phyloP scores from a whole-genome alignment of 2,888 invertebrate species.

The Creontiades dilutus region DNA sequence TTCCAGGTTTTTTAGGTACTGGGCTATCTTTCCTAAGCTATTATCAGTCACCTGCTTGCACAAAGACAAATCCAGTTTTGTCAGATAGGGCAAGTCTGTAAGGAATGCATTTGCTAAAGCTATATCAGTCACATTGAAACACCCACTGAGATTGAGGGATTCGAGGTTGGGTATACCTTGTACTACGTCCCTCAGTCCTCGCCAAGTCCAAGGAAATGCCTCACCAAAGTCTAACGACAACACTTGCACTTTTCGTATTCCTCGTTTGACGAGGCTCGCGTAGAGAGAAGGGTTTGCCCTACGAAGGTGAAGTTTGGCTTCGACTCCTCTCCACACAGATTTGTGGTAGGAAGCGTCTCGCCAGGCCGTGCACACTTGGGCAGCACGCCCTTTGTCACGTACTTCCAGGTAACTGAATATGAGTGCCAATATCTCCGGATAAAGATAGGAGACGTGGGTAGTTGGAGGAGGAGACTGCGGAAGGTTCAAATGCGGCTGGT shows the following conservation, averaged over 20 bases:
- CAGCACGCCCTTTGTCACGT: constrained; percentile 92
- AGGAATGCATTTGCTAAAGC: constrained; percentile 91
- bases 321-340: constrained; percentile 95
- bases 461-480: constrained; percentile 78
- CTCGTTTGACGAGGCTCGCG: constrained; percentile 90
- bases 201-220: constrained; percentile 78
- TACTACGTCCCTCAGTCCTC: constrained; percentile 91
- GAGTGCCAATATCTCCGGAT: constrained; percentile 94
- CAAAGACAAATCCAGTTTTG: constrained; percentile 90
- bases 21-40: constrained; percentile 90
- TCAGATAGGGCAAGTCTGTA: constrained; percentile 87
- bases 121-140: constrained; percentile 94
- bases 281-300: constrained; percentile 91
- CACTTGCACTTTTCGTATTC: constrained; percentile 93
- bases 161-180: constrained; percentile 91
- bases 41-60: constrained; percentile 98
- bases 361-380: constrained; percentile 94
- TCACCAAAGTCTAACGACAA: constrained; percentile 82
- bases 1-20: constrained; percentile 90
- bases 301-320: constrained; percentile 92
- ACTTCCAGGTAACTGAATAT: constrained; percentile 95
- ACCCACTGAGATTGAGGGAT: constrained; percentile 93
- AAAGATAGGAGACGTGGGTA: constrained; percentile 91
- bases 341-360: constrained; percentile 94
- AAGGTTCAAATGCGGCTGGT: constrained; percentile 78